These are phyloP conservation scores for Tolypeutes matacus DNA, from an alignment of 2,797 vertebrate genomes.

Conservation along the genomic window DNA sequence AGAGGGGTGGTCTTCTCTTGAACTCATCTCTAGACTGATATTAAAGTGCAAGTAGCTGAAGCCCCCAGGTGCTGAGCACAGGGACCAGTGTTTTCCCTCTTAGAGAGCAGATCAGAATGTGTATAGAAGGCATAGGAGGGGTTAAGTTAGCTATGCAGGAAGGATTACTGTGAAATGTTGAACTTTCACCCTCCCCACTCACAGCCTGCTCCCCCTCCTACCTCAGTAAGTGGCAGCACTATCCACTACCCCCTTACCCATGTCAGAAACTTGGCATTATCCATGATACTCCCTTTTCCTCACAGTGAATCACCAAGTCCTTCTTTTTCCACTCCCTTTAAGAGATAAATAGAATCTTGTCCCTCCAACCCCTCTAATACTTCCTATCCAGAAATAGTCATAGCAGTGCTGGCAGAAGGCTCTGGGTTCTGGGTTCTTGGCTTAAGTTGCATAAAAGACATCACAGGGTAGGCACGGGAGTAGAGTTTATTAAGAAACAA, in stretches of 20 bases:
- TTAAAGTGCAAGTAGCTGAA: neutral
- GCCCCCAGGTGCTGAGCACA: neutral
- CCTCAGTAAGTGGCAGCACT: neutral
- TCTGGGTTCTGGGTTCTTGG: too few species aligned
- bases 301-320: neutral
- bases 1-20: neutral
- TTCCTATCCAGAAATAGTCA: too few species aligned
- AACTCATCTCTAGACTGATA: neutral
- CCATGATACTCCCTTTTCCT: neutral
- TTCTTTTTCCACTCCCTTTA: neutral
- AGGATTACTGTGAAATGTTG: slow-evolving; percentile 9
- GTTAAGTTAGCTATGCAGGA: neutral
- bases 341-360: neutral
- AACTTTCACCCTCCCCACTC: neutral
- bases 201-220: neutral
- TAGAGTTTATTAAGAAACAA: too few species aligned
- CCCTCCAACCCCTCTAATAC: neutral
- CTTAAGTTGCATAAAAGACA: too few species aligned
- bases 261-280: neutral
- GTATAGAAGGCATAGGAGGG: neutral
- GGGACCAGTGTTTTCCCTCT: neutral
- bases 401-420: neutral
- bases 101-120: neutral
- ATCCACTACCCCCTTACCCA: too few species aligned
- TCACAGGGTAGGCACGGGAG: too few species aligned